Percentiles rank a stretch among this genome's conserved stretches.
Evolutionary conservation across 2,113 vertebrate species (phyloP).

Genomic region (Atrichornis clamosus): DNA sequence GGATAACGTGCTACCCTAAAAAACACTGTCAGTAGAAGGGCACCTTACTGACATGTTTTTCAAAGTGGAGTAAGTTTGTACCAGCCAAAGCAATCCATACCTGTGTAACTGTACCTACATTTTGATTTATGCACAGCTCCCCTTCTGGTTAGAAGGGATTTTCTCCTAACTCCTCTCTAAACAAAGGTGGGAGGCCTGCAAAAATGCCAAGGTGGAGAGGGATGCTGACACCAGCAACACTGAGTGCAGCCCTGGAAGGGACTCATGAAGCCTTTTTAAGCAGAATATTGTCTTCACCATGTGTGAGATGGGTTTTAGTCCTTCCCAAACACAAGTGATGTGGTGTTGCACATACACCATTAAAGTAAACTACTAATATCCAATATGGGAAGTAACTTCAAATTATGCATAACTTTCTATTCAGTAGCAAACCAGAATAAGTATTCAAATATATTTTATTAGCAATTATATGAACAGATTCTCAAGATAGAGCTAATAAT

Average conservation of each 20-base stretch:
- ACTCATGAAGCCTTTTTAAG: neutral
- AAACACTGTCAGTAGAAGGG: accelerated
- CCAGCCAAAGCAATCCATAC: neutral
- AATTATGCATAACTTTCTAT: neutral
- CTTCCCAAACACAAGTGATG: neutral
- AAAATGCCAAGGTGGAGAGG: neutral
- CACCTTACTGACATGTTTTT: neutral
- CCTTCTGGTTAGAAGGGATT: neutral
- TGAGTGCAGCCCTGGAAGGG: neutral
- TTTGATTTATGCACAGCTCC: neutral
- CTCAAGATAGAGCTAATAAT: neutral
- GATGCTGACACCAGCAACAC: neutral
- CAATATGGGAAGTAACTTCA: neutral
- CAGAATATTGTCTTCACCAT: neutral
- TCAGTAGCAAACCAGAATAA: neutral
- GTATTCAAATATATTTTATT: neutral
- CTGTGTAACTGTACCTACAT: neutral
- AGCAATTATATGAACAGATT: neutral
- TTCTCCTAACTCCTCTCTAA: neutral
- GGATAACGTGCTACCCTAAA: neutral
- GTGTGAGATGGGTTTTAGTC: neutral
- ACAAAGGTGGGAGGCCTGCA: neutral
- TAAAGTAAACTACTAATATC: neutral
- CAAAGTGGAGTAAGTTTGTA: neutral
- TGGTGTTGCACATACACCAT: neutral